A percentile compares a stretch with the other conserved stretches of the same genome.
These are phyloP conservation scores for Cherax destructor DNA, from an alignment of 1,140 invertebrate genomes.

Conservation along the genomic window DNA sequence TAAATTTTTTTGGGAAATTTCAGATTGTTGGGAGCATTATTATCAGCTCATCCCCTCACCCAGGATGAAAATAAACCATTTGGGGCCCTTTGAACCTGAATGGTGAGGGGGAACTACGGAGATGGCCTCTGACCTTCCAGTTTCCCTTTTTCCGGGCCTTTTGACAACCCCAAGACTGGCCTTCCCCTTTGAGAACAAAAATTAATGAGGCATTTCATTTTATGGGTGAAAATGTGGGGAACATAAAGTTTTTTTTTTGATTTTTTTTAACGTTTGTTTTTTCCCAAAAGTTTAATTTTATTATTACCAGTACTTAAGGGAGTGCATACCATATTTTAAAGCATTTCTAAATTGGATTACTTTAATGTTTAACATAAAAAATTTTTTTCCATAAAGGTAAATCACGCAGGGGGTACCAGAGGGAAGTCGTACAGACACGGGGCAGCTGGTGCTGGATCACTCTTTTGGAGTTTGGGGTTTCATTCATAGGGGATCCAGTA, in stretches of 20 bases:
- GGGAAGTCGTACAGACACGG: conserved; percentile 80
- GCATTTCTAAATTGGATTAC: neutral
- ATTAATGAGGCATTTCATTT: neutral
- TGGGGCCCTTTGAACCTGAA: conserved; percentile 78
- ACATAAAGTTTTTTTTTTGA: too few relatives aligned
- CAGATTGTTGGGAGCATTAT: conserved; percentile 81
- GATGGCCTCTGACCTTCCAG: conserved; percentile 81
- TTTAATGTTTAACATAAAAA: neutral
- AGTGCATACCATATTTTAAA: too few relatives aligned
- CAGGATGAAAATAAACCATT: conserved; percentile 79
- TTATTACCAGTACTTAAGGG: too few relatives aligned
- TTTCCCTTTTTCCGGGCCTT: conserved; percentile 81
- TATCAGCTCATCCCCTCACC: conserved; percentile 84
- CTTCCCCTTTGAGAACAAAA: conserved; percentile 80
- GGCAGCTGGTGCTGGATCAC: conserved; percentile 81
- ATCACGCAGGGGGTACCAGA: conserved; percentile 79
- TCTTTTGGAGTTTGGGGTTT: conserved; percentile 82
- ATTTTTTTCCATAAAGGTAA: conserved; percentile 74
- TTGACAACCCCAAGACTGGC: conserved; percentile 79
- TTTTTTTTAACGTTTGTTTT: neutral
- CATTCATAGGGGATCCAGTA: conserved; percentile 80
- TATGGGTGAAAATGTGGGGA: too few relatives aligned
- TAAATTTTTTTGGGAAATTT: conserved; percentile 37
- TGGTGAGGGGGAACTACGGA: conserved; percentile 79
- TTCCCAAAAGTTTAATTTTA: too few relatives aligned